Evolutionary conservation across 2,113 vertebrate genomes (phyloP).

Genomic region (Oncorhynchus masou): DNA sequence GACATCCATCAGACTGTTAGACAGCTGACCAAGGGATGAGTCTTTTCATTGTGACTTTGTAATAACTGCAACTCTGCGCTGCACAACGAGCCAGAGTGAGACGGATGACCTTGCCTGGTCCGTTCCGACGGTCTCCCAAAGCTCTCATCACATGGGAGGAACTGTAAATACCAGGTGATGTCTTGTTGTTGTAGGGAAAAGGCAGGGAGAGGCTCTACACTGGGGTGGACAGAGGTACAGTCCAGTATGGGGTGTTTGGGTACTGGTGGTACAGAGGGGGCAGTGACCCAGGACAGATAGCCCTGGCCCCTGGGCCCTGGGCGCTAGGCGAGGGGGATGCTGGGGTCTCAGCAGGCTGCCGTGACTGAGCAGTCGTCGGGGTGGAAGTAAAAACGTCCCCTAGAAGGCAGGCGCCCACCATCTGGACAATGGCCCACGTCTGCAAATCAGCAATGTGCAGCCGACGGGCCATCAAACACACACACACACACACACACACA

Average conservation of each 20-base stretch:
- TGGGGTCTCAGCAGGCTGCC: constrained; percentile 18
- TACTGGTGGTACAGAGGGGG: not conserved
- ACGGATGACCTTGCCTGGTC: constrained; percentile 62
- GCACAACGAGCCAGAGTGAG: constrained; percentile 51
- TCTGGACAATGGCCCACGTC: constrained; percentile 56
- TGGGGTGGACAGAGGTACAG: not conserved
- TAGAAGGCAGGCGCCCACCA: constrained; percentile 54
- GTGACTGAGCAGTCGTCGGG: constrained; percentile 37
- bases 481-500: constrained; percentile 1
- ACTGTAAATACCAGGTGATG: not conserved
- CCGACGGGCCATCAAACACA: constrained; percentile 20
- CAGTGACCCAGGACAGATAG: constrained; percentile 17
- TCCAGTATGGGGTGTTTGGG: not conserved
- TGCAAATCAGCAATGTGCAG: constrained; percentile 47
- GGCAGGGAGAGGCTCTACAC: constrained; percentile 14
- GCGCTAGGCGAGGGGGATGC: not conserved
- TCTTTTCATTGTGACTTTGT: constrained; percentile 70
- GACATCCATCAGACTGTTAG: constrained; percentile 67
- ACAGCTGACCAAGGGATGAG: constrained; percentile 61
- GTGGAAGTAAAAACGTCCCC: constrained; percentile 53
- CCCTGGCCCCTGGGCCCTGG: not conserved
- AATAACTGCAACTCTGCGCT: constrained; percentile 60
- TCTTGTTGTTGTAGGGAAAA: not conserved
- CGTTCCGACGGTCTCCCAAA: not conserved
- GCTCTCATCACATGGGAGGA: not conserved